Percentiles rank a stretch among this genome's conserved stretches.
Conservation (phyloP, 2,113 vertebrate genomes). For the Oceanodroma tethys region DNA sequence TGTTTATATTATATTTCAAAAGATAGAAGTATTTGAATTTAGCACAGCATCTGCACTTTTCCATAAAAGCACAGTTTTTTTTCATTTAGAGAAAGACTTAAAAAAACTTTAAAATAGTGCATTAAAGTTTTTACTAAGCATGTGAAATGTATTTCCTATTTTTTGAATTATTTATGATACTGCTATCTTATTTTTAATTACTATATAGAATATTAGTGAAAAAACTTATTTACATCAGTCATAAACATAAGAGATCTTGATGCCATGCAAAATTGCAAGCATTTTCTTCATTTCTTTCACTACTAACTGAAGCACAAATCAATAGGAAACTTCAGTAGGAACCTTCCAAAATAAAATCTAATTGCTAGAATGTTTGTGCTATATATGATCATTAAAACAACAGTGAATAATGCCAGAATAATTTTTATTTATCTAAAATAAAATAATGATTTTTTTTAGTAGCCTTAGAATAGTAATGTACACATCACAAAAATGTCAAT, state of each 20-base stretch:
- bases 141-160: neutral
- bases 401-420: neutral
- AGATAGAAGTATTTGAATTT: neutral
- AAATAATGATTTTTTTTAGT: neutral
- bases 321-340: neutral
- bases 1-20: neutral
- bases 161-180: neutral
- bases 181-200: neutral
- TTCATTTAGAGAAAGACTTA: neutral
- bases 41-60: neutral
- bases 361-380: neutral
- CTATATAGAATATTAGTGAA: neutral
- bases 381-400: neutral
- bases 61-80: rapidly evolving
- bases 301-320: neutral
- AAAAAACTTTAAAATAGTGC: neutral
- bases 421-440: neutral
- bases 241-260: neutral
- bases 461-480: neutral
- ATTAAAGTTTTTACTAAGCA: neutral
- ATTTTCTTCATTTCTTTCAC: neutral
- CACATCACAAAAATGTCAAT: neutral
- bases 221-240: neutral
- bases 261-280: neutral
- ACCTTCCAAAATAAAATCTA: neutral